phyloP scores from a whole-genome alignment of 1,140 invertebrate genomes.

The Samia ricini region DNA sequence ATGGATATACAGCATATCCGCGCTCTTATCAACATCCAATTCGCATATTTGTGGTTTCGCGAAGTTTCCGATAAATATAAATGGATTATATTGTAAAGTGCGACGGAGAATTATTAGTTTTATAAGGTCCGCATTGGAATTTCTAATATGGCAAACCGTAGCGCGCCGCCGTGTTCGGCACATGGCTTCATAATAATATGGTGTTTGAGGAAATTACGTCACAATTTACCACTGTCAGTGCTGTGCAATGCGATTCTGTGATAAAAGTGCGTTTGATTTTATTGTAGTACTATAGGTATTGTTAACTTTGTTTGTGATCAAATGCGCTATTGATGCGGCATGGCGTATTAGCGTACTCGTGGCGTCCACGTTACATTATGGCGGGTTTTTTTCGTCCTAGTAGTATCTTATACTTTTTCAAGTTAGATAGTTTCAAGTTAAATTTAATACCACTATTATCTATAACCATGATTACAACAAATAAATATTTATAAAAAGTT shows the following conservation, averaged over 20 bases:
- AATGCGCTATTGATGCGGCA: slow-evolving; percentile 26
- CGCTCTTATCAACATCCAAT: slow-evolving; percentile 66
- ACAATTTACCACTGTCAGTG: slow-evolving; percentile 35
- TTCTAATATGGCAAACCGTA: slow-evolving; percentile 58
- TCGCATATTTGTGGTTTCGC: slow-evolving; percentile 71
- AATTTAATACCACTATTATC: too few species aligned
- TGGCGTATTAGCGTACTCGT: slow-evolving; percentile 66
- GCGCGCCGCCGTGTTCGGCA: slow-evolving; percentile 70
- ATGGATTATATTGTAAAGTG: slow-evolving; percentile 77
- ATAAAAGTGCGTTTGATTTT: slow-evolving; percentile 18
- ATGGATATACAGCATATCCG: slow-evolving; percentile 73
- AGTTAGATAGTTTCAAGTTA: too few species aligned
- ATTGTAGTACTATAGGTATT: slow-evolving; percentile 8
- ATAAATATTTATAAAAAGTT: not conserved
- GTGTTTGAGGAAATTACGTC: slow-evolving; percentile 58
- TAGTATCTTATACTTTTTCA: not conserved
- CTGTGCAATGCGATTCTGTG: slow-evolving; percentile 43
- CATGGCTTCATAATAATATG: slow-evolving; percentile 67
- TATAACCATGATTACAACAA: not conserved
- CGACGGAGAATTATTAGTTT: slow-evolving; percentile 38
- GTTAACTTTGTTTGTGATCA: not conserved
- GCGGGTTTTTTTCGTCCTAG: slow-evolving; percentile 37
- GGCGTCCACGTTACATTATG: slow-evolving; percentile 70
- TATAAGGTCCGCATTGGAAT: slow-evolving; percentile 70
- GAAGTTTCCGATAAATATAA: slow-evolving; percentile 71